phyloP scores from a whole-genome alignment of 2,113 vertebrate species.

The Semnornis frantzii region DNA sequence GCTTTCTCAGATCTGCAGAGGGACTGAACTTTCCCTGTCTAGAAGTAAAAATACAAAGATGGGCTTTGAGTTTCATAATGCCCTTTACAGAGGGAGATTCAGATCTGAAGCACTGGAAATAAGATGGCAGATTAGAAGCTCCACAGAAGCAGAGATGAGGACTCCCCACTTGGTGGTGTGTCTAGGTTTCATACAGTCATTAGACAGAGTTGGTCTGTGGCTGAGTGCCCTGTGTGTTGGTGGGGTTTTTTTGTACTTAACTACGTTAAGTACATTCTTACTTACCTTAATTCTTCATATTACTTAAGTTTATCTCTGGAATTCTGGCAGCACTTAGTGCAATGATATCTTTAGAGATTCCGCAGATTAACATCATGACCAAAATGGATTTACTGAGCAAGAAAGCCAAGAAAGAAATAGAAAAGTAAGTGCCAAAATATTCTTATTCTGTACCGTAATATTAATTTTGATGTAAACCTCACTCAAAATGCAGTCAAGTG shows the following conservation, averaged over 20 bases:
- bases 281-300: not conserved
- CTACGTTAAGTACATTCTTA: no score
- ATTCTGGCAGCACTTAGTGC: conserved; percentile 94
- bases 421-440: conserved; percentile 83
- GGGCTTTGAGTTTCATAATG: not conserved
- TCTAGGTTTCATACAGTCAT: not conserved
- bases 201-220: not conserved
- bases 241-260: not conserved
- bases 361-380: conserved; percentile 97
- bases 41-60: not conserved
- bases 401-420: conserved; percentile 95
- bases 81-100: not conserved
- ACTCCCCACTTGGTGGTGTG: not conserved
- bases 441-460: not conserved
- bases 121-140: not conserved
- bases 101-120: not conserved
- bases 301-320: conserved; percentile 92
- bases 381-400: conserved; percentile 98
- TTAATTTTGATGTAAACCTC: not conserved
- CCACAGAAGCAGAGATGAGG: not conserved
- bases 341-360: conserved; percentile 94
- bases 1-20: not conserved
- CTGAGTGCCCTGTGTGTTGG: not conserved
- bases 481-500: not conserved
- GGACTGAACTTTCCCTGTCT: not conserved